These are phyloP conservation scores for Pocillopora grandis DNA, from an alignment of 92 coral and sea anemone species.

Conservation along the genomic window DNA sequence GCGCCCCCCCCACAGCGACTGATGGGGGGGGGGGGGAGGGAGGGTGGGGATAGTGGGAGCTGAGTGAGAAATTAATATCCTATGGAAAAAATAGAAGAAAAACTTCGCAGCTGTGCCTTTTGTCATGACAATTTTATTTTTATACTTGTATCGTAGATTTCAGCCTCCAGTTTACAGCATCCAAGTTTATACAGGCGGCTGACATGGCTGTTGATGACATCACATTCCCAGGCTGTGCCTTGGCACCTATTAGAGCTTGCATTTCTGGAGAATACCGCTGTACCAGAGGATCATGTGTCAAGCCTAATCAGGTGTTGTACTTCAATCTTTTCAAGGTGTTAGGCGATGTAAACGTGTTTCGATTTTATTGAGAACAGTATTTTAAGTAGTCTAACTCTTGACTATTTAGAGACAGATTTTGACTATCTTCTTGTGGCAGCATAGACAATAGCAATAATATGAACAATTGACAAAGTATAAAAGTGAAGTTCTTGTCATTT, in stretches of 20 bases:
- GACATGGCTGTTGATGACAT: conserved; percentile 98
- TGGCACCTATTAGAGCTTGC: conserved; percentile 82
- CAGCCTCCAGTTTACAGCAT: conserved; percentile 71
- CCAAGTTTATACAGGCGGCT: conserved; percentile 72
- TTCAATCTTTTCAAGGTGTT: neutral
- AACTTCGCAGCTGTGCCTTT: neutral
- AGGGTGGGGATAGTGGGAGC: no score
- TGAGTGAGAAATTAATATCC: no score
- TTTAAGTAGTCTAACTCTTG: no score
- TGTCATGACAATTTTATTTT: neutral
- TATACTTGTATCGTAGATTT: conserved; percentile 1
- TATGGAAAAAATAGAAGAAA: no score
- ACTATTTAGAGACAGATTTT: no score
- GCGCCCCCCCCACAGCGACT: no score
- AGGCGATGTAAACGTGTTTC: neutral
- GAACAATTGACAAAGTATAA: no score
- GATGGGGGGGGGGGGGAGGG: no score
- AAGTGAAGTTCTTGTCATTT: no score
- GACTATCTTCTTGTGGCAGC: no score
- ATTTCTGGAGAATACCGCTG: conserved; percentile 93
- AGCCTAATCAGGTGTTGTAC: conserved; percentile 75
- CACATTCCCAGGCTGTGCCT: conserved; percentile 82
- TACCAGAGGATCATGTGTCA: conserved; percentile 92
- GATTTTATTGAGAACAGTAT: neutral
- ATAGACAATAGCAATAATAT: no score